Evolutionary conservation across 2,113 vertebrate genomes (phyloP), one percentile per base, ranked within the genome.

Genomic region (Larimichthys crocea): DNA sequence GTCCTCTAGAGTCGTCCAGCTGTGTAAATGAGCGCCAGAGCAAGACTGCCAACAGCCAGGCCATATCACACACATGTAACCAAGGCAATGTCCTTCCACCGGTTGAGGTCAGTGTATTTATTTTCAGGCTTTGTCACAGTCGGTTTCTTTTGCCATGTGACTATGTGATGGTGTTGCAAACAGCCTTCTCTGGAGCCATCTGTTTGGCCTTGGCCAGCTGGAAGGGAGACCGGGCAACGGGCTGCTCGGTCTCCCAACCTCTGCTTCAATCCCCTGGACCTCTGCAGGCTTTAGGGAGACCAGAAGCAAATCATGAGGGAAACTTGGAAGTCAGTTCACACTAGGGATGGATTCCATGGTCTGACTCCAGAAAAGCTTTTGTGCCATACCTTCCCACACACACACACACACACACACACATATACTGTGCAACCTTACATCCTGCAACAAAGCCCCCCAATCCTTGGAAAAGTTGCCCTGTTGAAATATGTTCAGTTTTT

Each of bases 1-100:
- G 85, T 88, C 82, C 77, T 89, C 86, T 55, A 24, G 82, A 89
- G 82, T 76, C 68, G 31, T 76, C 78, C 85, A 92, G 86, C 92
- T 93, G 91, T 92, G 83, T 80, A 93, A 92, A 94, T 84, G 85
- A 84, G 89, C 76, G 10, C 49, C 66, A 75, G 79, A 86, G 77
- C 82, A 83, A 80, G 63, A 79, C 76, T 61, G 76, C 76, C 74
- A 80, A 74, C 44, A 60, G 53, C 59, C 57, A 24, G 49, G 85
- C 88, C 87, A 88, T 90, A 86, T 55, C 80, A 78, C 76, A 84
- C 76, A 84, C 20, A 55, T n/a, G 59, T 55, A 67, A 76, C 74
- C 53, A 61, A 60, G 59, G 75, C 52, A 29, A 74, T 26, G 80
- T 74, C 69, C 72, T 75, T 77, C 70, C 59, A 59, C 69, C 49